Evolutionary conservation across 2,113 vertebrate genomes (phyloP), one percentile per base, ranked within the genome.

Genomic region (Paradoxurus hermaphroditus): DNA sequence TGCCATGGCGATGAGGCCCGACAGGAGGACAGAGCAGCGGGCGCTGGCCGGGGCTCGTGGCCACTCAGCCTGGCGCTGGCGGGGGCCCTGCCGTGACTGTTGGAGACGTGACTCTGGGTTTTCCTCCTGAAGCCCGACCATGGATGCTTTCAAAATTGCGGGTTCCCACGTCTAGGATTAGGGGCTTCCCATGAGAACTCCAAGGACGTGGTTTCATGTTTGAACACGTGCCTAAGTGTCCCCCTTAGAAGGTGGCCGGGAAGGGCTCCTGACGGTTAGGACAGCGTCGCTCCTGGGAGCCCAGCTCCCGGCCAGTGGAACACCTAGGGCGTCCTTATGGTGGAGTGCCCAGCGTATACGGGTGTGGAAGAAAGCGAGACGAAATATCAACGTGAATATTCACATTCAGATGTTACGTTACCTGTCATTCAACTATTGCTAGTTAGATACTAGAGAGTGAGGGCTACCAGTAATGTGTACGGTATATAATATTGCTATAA

Each of bases 171-270:
- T 25, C 15, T 34, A 1, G 29, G 44, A 6, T 15, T 4, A 31
- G 41, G 21, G 70, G 44, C 39, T 51, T 23, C 13, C 49, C 14
- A 1, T 49, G 19, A 92, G 62, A 65, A 62, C 29, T 39, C 44
- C 49, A 4, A 12, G n/a, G 1, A 1, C 1, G 14, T 36, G 23
- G 7, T 21, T 49, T n/a, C 5, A 1, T 0, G 1, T 29, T 59
- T n/a, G 31, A 12, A 10, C 9, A 51, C 2, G 4, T 16, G 4
- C 31, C n/a, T 36, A 1, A 65, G 18, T 2, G 4, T 72, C n/a
- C n/a, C 49, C 5, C 63, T 34, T 27, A 25, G 36, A 65, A 46
- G 29, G 4, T 4, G 67, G 27, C 29, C 1, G 4, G 75, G 73
- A 16, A 31, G 59, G 49, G 1, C 27, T 13, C n/a, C 0, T 1